Evolutionary conservation across 2,888 invertebrate species (phyloP).

Genomic region (Himalopsyche kuldschensis): DNA sequence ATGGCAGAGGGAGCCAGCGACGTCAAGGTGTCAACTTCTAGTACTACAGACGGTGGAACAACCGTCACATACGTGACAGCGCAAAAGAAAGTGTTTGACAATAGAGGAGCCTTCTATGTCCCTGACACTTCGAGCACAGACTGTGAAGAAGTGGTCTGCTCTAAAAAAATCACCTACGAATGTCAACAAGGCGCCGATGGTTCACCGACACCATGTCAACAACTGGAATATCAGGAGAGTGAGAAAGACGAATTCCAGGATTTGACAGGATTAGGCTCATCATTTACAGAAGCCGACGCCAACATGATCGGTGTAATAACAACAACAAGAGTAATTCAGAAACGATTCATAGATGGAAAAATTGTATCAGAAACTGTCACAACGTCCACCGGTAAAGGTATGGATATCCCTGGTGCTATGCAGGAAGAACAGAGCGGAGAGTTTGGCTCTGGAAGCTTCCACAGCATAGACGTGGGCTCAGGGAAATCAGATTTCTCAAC

Average conservation of each 20-base stretch:
- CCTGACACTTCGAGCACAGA: slow-evolving; percentile 48
- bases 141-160: slow-evolving; percentile 51
- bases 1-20: slow-evolving; percentile 54
- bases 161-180: slow-evolving; percentile 52
- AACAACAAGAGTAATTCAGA: slow-evolving; percentile 56
- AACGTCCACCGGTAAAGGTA: slow-evolving; percentile 52
- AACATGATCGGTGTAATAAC: slow-evolving; percentile 53
- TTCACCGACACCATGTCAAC: neutral
- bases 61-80: slow-evolving; percentile 51
- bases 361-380: slow-evolving; percentile 55
- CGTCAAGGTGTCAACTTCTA: slow-evolving; percentile 42
- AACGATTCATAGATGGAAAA: slow-evolving; percentile 56
- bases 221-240: neutral
- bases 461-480: slow-evolving; percentile 44
- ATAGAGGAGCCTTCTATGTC: slow-evolving; percentile 56
- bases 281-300: slow-evolving; percentile 47
- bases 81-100: slow-evolving; percentile 51
- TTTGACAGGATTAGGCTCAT: slow-evolving; percentile 42
- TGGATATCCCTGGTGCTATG: slow-evolving; percentile 51
- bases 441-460: slow-evolving; percentile 38
- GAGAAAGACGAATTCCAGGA: slow-evolving; percentile 47
- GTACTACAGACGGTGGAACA: slow-evolving; percentile 41
- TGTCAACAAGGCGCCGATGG: slow-evolving; percentile 51
- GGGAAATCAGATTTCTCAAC: slow-evolving; percentile 58
- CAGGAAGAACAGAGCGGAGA: slow-evolving; percentile 44